Conservation (phyloP, 1,140 invertebrate species). For the Cardiocondyla obscurior region DNA sequence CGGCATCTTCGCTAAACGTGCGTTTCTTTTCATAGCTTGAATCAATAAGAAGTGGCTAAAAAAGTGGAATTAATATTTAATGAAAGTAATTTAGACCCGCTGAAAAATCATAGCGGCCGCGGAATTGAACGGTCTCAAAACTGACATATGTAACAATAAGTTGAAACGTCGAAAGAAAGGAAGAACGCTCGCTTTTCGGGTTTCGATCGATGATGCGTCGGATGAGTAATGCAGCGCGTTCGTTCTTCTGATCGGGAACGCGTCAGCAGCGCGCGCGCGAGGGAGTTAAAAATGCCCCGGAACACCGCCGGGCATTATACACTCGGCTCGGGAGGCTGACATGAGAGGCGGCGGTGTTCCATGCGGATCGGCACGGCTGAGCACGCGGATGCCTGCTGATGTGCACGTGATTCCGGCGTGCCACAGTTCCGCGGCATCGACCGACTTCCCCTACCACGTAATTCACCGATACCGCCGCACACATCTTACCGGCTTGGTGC, state of each 20-base stretch:
- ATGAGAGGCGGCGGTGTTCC: conserved; percentile 30
- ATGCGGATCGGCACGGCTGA: conserved; percentile 57
- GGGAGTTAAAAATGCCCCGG: conserved; percentile 31
- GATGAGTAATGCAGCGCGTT: neutral
- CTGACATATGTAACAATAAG: too few relatives aligned
- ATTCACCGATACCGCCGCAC: conserved; percentile 50
- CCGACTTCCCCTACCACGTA: conserved; percentile 66
- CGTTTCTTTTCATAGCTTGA: too few relatives aligned
- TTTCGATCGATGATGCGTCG: neutral
- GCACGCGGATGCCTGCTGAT: conserved; percentile 76
- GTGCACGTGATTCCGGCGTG: conserved; percentile 78
- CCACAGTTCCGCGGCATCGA: conserved; percentile 73
- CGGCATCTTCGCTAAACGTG: too few relatives aligned
- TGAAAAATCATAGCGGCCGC: too few relatives aligned
- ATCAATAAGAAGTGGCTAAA: too few relatives aligned
- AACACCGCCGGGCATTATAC: conserved; percentile 54
- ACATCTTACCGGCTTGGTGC: neutral
- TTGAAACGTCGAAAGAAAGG: too few relatives aligned
- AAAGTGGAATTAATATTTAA: too few relatives aligned
- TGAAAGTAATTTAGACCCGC: too few relatives aligned
- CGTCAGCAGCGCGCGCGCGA: neutral
- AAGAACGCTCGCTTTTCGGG: neutral
- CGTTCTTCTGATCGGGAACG: neutral
- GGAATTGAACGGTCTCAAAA: neutral
- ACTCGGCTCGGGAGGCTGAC: conserved; percentile 22